These are phyloP conservation scores for Pterocles gutturalis DNA, from an alignment of 2,113 vertebrate species.

Conservation along the genomic window DNA sequence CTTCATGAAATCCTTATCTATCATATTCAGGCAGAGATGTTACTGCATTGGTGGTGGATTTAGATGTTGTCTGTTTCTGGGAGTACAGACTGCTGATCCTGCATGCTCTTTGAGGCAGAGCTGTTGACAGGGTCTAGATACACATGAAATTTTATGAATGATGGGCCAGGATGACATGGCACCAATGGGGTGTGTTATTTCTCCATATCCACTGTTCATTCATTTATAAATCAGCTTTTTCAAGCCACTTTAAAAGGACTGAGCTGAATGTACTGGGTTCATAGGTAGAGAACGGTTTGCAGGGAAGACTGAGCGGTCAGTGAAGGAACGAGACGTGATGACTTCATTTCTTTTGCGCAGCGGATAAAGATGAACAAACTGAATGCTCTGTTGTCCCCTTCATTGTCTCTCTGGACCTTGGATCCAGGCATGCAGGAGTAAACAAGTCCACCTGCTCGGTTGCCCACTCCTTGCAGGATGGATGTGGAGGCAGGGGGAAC, in stretches of 20 bases:
- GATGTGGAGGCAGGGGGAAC: background rate
- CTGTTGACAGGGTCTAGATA: background rate
- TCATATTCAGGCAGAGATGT: slow-evolving; percentile 58
- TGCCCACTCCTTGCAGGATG: background rate
- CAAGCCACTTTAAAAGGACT: background rate
- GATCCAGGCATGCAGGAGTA: background rate
- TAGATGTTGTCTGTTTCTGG: slow-evolving; percentile 47
- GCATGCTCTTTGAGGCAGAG: background rate
- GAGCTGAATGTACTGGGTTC: background rate
- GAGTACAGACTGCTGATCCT: background rate
- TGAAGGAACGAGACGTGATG: background rate
- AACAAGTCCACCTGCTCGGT: background rate
- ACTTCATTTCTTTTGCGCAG: background rate
- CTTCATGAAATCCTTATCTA: slow-evolving; percentile 63
- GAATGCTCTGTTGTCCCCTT: background rate
- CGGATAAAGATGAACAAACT: background rate
- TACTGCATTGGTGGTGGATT: slow-evolving; percentile 33
- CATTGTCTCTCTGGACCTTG: background rate
- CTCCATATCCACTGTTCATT: background rate
- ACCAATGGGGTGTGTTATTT: background rate
- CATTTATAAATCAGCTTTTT: background rate
- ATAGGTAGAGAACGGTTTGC: background rate
- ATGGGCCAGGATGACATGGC: background rate
- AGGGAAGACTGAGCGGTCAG: background rate
- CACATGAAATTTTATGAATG: background rate